Evolutionary conservation across 1,140 invertebrate species (phyloP).

Genomic region (Diploscapter pachys): DNA sequence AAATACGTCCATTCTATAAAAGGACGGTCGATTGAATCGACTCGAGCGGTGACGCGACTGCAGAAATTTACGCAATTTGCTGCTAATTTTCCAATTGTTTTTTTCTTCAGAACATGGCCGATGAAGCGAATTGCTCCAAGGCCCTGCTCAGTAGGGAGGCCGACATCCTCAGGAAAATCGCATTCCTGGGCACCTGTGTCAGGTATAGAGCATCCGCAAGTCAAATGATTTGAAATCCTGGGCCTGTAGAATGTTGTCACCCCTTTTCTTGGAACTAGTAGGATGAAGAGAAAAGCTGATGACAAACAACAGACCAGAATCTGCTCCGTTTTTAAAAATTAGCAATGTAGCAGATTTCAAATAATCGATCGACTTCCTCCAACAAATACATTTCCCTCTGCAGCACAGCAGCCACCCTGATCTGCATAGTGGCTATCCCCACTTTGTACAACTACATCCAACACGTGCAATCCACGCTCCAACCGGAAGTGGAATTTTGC

Average conservation of each 20-base stretch:
- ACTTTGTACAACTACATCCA: conserved; percentile 55
- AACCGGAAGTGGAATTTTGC: conserved; percentile 50
- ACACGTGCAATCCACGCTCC: conserved; percentile 45
- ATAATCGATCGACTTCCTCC: neutral
- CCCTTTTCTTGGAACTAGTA: neutral
- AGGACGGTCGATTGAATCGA: too few relatives aligned
- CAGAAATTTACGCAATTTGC: too few relatives aligned
- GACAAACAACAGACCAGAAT: neutral
- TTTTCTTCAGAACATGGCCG: too few relatives aligned
- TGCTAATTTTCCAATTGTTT: too few relatives aligned
- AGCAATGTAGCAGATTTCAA: neutral
- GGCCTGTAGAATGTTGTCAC: too few relatives aligned
- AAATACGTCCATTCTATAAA: too few relatives aligned
- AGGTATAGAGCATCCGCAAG: conserved; percentile 7
- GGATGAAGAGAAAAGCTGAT: neutral
- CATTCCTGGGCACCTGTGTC: conserved; percentile 32
- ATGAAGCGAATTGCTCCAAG: too few relatives aligned
- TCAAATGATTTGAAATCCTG: neutral
- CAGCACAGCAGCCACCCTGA: conserved; percentile 30
- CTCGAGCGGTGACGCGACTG: too few relatives aligned
- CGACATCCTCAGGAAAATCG: conserved; percentile 30
- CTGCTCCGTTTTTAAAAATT: neutral
- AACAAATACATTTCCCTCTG: neutral
- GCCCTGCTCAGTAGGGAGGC: conserved; percentile 2
- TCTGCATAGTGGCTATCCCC: conserved; percentile 43